Percentiles rank a stretch among this genome's conserved stretches.
These are phyloP conservation scores for Rhyacichthys aspro DNA, from an alignment of 2,797 vertebrate species.

Conservation along the genomic window DNA sequence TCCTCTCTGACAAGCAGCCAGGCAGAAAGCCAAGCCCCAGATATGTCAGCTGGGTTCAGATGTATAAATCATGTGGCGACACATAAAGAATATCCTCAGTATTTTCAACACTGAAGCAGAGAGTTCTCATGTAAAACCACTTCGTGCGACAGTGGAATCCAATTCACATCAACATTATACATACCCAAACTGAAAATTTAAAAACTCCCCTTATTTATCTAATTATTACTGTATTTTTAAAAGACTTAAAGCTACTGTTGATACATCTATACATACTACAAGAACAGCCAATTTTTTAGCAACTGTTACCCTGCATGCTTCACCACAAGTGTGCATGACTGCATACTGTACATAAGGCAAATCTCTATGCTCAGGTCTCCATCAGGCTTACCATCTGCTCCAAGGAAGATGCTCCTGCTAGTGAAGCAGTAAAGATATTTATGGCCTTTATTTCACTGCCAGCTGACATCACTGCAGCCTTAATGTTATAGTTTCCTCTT, in stretches of 20 bases:
- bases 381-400: slow-evolving; percentile 61
- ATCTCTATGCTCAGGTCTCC: slow-evolving; percentile 50
- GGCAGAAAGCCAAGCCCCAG: slow-evolving; percentile 65
- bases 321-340: slow-evolving; percentile 14
- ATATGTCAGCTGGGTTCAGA: slow-evolving; percentile 62
- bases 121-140: no score
- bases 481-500: neutral
- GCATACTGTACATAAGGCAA: slow-evolving; percentile 34
- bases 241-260: neutral
- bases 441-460: slow-evolving; percentile 7
- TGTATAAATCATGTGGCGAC: slow-evolving; percentile 46
- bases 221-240: no score
- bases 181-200: no score
- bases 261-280: neutral
- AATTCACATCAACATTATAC: no score
- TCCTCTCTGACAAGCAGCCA: slow-evolving; percentile 53
- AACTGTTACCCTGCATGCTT: slow-evolving; percentile 49
- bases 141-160: no score
- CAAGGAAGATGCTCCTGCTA: slow-evolving; percentile 5
- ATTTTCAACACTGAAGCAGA: slow-evolving; percentile 12
- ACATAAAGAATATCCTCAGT: slow-evolving; percentile 16
- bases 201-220: no score
- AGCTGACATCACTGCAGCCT: neutral
- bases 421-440: slow-evolving; percentile 26
- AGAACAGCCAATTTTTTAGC: slow-evolving; percentile 27